phyloP scores from a whole-genome alignment of 2,113 vertebrate species.

The Ceratotherium simum region DNA sequence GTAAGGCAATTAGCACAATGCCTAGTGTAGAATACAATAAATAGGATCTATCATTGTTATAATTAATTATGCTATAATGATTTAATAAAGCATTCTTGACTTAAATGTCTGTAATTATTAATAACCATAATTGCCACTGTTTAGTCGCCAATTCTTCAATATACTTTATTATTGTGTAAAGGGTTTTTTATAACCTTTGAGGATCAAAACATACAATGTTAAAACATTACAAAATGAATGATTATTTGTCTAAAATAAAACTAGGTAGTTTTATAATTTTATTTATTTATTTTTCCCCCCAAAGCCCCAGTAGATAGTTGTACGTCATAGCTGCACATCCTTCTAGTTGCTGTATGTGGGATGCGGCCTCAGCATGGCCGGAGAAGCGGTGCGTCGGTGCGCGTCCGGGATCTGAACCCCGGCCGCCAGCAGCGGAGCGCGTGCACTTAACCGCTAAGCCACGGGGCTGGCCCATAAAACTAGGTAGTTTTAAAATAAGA shows the following conservation, averaged over 20 bases:
- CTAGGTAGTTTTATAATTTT: too few relatives aligned
- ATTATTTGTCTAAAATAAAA: not conserved
- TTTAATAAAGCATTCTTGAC: not conserved
- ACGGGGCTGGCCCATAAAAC: not conserved
- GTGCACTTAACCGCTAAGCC: too few relatives aligned
- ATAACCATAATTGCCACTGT: not conserved
- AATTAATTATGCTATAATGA: not conserved
- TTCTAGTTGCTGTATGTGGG: too few relatives aligned
- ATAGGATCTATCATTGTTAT: not conserved
- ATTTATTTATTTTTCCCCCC: too few relatives aligned
- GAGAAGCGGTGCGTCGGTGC: too few relatives aligned
- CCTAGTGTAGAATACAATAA: not conserved
- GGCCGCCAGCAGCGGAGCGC: too few relatives aligned
- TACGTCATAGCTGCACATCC: too few relatives aligned
- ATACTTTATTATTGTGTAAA: not conserved
- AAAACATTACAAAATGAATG: not conserved
- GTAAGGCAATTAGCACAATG: not conserved
- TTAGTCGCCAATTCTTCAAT: not conserved
- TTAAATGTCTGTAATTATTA: not conserved
- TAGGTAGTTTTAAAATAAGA: conserved; percentile 41
- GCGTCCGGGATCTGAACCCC: too few relatives aligned
- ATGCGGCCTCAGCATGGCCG: too few relatives aligned
- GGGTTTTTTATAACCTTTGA: not conserved
- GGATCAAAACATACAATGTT: not conserved
- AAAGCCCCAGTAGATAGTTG: too few relatives aligned